These are phyloP conservation scores for Caranx ignobilis DNA, from an alignment of 2,113 vertebrate species.

Conservation along the genomic window DNA sequence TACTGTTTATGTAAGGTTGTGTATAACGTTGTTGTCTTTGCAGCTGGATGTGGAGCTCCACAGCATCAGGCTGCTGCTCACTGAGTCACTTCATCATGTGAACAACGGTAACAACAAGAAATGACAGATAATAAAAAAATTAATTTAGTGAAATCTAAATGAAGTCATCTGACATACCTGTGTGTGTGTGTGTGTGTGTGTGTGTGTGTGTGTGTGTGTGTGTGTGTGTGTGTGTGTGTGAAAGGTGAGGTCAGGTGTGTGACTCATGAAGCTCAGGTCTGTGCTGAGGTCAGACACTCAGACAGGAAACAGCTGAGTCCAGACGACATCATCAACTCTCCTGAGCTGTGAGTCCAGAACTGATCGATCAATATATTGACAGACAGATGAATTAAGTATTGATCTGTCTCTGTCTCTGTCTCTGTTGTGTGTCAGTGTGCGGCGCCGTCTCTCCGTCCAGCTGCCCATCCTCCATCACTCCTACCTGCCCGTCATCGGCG, in stretches of 20 bases:
- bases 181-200: background rate
- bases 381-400: no score
- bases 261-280: slow-evolving; percentile 47
- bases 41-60: slow-evolving; percentile 65
- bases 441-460: slow-evolving; percentile 68
- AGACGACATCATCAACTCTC: slow-evolving; percentile 62
- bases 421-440: slow-evolving; percentile 38
- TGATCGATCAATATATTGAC: no score
- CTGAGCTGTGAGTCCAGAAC: slow-evolving; percentile 61
- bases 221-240: background rate
- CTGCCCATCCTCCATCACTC: slow-evolving; percentile 76
- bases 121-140: no score
- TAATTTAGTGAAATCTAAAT: background rate
- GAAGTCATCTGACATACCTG: background rate
- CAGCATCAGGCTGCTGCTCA: slow-evolving; percentile 38
- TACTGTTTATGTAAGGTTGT: no score
- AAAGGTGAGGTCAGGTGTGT: no score
- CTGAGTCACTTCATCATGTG: background rate
- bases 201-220: background rate
- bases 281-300: background rate
- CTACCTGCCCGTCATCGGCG: slow-evolving; percentile 66
- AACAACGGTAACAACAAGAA: no score
- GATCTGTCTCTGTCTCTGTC: background rate
- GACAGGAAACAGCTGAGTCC: background rate
- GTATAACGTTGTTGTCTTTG: background rate